These are phyloP conservation scores for Acrossocheilus fasciatus DNA, from an alignment of 2,797 vertebrate species.

Conservation along the genomic window DNA sequence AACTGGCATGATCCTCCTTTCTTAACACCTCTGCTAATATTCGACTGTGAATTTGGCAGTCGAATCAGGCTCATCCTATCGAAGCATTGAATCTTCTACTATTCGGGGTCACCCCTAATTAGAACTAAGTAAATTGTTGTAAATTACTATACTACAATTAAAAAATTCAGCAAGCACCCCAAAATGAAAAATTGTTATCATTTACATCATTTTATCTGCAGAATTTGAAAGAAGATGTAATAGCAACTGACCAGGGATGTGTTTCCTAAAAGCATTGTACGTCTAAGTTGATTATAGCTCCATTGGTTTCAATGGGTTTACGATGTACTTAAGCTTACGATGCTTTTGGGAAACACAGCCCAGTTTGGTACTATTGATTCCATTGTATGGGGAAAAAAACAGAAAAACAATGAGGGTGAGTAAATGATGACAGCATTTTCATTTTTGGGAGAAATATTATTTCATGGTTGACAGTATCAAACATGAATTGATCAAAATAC, in stretches of 20 bases:
- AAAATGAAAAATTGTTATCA: not conserved
- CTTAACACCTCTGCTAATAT: not conserved
- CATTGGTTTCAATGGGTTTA: not conserved
- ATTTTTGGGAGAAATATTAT: not conserved
- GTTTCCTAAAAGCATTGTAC: not conserved
- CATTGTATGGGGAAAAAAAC: not conserved
- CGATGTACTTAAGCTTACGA: not conserved
- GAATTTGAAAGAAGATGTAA: not conserved
- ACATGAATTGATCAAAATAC: not conserved
- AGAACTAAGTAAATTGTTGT: not conserved
- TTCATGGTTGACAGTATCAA: not conserved
- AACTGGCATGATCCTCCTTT: not conserved
- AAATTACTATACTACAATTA: not conserved
- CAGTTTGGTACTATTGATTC: not conserved
- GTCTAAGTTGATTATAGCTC: not conserved
- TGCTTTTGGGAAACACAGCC: not conserved
- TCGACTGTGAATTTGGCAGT: not conserved
- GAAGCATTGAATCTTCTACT: not conserved
- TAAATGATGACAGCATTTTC: not conserved
- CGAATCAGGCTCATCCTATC: not conserved
- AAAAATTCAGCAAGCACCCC: not conserved
- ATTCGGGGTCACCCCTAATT: not conserved
- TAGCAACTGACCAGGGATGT: not conserved
- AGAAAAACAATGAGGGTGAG: not conserved
- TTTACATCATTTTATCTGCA: not conserved